Evolutionary conservation across 2,113 vertebrate genomes (phyloP).

Genomic region (Chloropsis hardwickii): DNA sequence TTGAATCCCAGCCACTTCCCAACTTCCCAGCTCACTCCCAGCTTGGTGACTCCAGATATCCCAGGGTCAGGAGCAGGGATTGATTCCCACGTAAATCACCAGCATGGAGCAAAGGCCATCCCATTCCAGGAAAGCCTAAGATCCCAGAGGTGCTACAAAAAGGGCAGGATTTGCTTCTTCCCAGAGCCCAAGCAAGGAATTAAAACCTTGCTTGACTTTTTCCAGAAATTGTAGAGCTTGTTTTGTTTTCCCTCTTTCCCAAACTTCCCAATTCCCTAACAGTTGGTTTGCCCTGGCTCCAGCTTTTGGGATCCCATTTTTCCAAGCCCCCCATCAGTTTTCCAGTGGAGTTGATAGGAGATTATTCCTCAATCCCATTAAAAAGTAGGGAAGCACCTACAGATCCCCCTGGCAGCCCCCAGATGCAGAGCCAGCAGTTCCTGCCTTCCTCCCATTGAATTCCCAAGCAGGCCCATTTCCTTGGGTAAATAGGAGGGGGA

Average conservation of each 20-base stretch:
- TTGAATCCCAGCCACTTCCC: neutral
- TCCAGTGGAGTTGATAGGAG: accelerated
- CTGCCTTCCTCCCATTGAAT: constrained; percentile 28
- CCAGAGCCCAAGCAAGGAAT: neutral
- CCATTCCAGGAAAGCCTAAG: neutral
- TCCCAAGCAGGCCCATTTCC: neutral
- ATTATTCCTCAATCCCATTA: neutral
- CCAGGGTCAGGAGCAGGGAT: accelerated
- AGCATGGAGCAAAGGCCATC: neutral
- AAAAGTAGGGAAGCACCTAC: neutral
- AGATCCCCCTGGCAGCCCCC: neutral
- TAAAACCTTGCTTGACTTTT: neutral
- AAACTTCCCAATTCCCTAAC: neutral
- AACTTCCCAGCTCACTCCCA: neutral
- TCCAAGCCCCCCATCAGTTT: neutral
- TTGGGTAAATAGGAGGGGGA: neutral
- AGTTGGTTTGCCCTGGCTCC: neutral
- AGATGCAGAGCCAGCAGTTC: neutral
- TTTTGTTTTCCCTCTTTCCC: neutral
- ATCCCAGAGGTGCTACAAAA: neutral
- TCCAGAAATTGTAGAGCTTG: neutral
- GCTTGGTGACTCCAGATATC: accelerated
- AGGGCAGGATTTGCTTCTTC: neutral
- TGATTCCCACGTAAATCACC: neutral
- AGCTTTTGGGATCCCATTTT: neutral